phyloP scores from a whole-genome alignment of 37 sponge, comb jelly and placozoan species.

The Halichondria panicea region DNA sequence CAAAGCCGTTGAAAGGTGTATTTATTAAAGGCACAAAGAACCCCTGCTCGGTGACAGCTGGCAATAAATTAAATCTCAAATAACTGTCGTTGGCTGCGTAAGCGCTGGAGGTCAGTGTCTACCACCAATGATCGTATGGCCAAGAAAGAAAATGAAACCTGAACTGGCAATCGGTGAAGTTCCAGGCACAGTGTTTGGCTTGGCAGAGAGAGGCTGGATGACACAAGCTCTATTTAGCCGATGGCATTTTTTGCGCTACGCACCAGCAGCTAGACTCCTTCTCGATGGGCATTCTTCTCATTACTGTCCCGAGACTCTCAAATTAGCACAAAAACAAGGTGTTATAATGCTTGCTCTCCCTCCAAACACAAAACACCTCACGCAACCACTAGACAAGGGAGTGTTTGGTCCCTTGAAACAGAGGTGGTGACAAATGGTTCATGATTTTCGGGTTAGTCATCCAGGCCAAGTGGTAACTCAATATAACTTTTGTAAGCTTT shows the following conservation, averaged over 20 bases:
- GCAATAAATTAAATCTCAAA: neutral
- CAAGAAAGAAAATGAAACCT: neutral
- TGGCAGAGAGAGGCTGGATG: neutral
- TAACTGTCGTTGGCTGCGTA: neutral
- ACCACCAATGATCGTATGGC: constrained; percentile 1
- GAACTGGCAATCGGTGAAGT: constrained; percentile 2
- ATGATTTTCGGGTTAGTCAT: too few species aligned
- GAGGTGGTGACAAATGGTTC: too few species aligned
- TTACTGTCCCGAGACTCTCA: too few species aligned
- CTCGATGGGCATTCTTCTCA: neutral
- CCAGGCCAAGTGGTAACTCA: too few species aligned
- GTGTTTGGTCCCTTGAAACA: constrained; percentile 2
- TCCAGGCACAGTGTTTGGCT: neutral
- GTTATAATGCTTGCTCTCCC: neutral
- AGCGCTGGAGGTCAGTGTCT: neutral
- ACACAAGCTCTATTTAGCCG: neutral
- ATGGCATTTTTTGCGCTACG: constrained; percentile 8
- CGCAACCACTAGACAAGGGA: too few species aligned
- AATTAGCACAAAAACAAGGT: neutral
- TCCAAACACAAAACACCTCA: constrained; percentile 2
- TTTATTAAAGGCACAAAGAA: neutral
- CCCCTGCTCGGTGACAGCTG: neutral
- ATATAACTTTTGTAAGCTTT: too few species aligned
- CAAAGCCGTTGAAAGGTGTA: constrained; percentile 1
- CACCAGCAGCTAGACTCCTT: neutral